These are phyloP conservation scores for Phoxinus phoxinus DNA, from an alignment of 2,113 vertebrate genomes.

Conservation along the genomic window DNA sequence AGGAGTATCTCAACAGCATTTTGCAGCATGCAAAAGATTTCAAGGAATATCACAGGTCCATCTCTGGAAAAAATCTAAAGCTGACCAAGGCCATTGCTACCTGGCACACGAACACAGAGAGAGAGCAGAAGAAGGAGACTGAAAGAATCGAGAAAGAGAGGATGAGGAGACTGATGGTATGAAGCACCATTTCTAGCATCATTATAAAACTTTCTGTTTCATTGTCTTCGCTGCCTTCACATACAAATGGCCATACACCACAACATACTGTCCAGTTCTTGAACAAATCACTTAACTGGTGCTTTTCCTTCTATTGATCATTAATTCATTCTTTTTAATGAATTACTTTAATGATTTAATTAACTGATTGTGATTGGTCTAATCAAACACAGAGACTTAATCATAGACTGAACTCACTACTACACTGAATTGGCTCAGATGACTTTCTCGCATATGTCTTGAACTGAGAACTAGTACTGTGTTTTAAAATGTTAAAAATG, in stretches of 20 bases:
- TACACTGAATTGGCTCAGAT: too few relatives aligned
- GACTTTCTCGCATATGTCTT: too few relatives aligned
- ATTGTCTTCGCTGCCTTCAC: not conserved
- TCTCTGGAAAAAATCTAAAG: constrained; percentile 95
- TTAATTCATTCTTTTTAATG: not conserved
- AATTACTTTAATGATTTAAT: not conserved
- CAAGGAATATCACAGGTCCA: constrained; percentile 96
- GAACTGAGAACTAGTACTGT: too few relatives aligned
- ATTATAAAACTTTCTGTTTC: not conserved
- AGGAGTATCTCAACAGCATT: constrained; percentile 99
- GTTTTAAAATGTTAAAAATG: too few relatives aligned
- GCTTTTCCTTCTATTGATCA: not conserved
- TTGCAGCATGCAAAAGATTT: constrained; percentile 99
- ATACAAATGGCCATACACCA: not conserved
- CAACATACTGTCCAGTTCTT: not conserved
- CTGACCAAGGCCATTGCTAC: constrained; percentile 92
- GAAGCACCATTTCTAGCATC: constrained; percentile 35
- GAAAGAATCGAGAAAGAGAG: constrained; percentile 98
- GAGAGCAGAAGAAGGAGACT: constrained; percentile 98
- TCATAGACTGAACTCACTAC: too few relatives aligned
- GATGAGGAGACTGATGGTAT: constrained; percentile 97
- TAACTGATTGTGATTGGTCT: not conserved
- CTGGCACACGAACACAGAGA: constrained; percentile 97
- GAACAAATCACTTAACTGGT: not conserved
- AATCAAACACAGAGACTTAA: too few relatives aligned